phyloP scores from a whole-genome alignment of 2,113 vertebrate species.

The Elaphurus davidianus region DNA sequence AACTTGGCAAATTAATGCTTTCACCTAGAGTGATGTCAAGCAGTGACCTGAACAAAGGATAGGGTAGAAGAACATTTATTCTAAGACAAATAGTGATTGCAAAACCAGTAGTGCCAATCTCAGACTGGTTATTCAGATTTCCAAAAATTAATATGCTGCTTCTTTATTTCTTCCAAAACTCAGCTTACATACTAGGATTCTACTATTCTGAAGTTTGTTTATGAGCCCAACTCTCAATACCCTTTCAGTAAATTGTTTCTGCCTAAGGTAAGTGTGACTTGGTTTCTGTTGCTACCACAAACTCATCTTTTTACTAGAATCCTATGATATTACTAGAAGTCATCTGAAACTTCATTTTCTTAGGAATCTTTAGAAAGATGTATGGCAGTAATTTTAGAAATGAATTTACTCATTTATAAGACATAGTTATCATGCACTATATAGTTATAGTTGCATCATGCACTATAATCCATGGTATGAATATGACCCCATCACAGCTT shows the following conservation, averaged over 20 bases:
- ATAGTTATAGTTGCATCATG: not conserved
- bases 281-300: not conserved
- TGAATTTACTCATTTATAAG: not conserved
- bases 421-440: not conserved
- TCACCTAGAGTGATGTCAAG: not conserved
- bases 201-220: not conserved
- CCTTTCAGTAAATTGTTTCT: not conserved
- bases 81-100: not conserved
- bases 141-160: not conserved
- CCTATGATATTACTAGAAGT: not conserved
- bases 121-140: not conserved
- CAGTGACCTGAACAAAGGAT: not conserved
- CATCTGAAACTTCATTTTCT: not conserved
- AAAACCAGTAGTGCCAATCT: no score
- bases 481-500: not conserved
- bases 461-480: fast-evolving
- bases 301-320: not conserved
- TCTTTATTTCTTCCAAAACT: not conserved
- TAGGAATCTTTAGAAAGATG: not conserved
- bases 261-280: not conserved
- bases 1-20: not conserved
- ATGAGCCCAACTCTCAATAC: not conserved
- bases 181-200: not conserved
- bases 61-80: not conserved
- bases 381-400: not conserved